These are phyloP conservation scores for Gobius niger DNA, from an alignment of 2,113 vertebrate species.

Conservation along the genomic window DNA sequence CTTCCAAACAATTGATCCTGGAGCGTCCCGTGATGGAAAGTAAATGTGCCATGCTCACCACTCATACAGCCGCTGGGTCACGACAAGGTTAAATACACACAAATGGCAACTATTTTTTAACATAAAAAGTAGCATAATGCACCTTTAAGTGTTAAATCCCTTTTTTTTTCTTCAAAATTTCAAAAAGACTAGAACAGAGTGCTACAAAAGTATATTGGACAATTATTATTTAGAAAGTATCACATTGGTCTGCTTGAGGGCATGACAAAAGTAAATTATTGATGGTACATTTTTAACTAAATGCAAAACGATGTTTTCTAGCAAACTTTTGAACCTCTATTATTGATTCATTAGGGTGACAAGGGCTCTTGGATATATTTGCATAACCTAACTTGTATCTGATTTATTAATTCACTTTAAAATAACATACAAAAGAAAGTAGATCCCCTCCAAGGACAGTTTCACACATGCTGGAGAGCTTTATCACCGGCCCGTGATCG, in stretches of 20 bases:
- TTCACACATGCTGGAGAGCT: no score
- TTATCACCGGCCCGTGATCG: no score
- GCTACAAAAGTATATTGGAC: neutral
- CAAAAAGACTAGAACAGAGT: neutral
- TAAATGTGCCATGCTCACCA: no score
- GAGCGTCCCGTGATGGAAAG: no score
- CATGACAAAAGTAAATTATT: slow-evolving; percentile 26
- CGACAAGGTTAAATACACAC: no score
- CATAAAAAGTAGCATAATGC: no score
- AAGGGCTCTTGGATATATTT: neutral
- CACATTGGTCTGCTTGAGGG: slow-evolving; percentile 20
- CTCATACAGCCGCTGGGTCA: no score
- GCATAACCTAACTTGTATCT: neutral
- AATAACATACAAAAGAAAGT: no score
- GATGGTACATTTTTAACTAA: slow-evolving; percentile 16
- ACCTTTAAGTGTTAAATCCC: no score
- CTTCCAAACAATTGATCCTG: no score
- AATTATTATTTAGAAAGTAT: neutral
- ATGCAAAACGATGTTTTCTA: slow-evolving; percentile 6
- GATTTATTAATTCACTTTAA: neutral
- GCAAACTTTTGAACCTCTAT: neutral
- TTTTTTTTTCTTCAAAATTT: neutral
- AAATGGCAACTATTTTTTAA: no score
- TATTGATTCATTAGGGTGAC: neutral
- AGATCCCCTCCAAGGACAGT: no score